These are phyloP conservation scores for Eupithecia exiguata DNA, from an alignment of 2,888 invertebrate genomes.

Conservation along the genomic window DNA sequence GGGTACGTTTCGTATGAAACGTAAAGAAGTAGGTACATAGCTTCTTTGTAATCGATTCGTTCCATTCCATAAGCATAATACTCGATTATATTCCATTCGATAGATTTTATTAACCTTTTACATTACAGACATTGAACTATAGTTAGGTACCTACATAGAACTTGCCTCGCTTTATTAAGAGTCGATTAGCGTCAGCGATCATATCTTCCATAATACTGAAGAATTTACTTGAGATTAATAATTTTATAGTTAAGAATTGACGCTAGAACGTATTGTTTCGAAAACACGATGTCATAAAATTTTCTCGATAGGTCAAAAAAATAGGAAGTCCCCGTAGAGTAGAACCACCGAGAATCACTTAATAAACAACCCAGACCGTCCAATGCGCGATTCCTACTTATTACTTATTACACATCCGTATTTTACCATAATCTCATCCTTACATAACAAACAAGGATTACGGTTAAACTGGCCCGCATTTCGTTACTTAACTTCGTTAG, in stretches of 20 bases:
- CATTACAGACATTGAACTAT: neutral
- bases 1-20: neutral
- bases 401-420: neutral
- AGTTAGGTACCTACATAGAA: neutral
- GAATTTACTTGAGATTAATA: too few relatives aligned
- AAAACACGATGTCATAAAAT: too few relatives aligned
- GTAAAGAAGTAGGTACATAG: neutral
- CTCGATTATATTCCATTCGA: neutral
- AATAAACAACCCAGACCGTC: neutral
- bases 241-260: too few relatives aligned
- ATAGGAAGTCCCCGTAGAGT: too few relatives aligned
- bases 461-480: constrained; percentile 8
- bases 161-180: neutral
- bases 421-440: constrained; percentile 20
- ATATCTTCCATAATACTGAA: too few relatives aligned
- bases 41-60: neutral
- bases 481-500: constrained; percentile 6
- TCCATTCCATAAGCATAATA: neutral
- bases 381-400: neutral
- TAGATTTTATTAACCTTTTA: neutral
- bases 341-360: neutral
- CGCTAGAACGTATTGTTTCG: too few relatives aligned
- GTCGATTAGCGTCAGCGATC: too few relatives aligned
- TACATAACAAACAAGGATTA: constrained; percentile 30
- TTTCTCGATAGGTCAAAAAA: too few relatives aligned